Evolutionary conservation across 2,113 vertebrate species (phyloP), one percentile per base, ranked within the genome.

Genomic region (Microcebus jonahi): DNA sequence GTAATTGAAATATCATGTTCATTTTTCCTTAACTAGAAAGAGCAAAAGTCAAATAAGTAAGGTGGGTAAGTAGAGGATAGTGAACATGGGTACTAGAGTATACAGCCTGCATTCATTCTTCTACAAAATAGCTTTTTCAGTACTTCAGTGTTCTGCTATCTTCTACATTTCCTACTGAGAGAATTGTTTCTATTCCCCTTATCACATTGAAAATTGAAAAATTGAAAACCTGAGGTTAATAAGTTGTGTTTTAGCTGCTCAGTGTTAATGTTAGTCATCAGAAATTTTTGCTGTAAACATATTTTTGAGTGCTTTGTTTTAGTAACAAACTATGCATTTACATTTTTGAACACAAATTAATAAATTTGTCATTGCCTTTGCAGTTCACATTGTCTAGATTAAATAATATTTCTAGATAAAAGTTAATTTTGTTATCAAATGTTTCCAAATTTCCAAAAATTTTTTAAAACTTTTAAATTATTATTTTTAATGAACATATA

Each of bases 341-440:
- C 8, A 84, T 10, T 89, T 59, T 57, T 39, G 50, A 31, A 96
- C 63, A 4, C 55, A 90, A 77, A 79, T 53, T 45, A 57, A 63
- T 13, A 53, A 39, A 42, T 45, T 55, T 71, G 80, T 39, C 45
- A 55, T 63, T 85, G 36, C 13, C 48, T 88, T 94, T n/a, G 23
- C 34, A 55, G 53, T 85, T 94, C 0, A 76, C 0, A 89, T 81
- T 45, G 48, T 45, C 34, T 34, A 88, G 9, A 80, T 75, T 76
- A 81, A 79, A 65, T 39, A n/a, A 36, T 34, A 96, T 82, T 96
- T 97, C 29, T 87, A 89, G 7, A 67, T 36, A 93, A 79, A 70
- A 82, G 45, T 63, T 63, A 65, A 42, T 90, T 25, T 82, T 86
- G 2, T 39, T 71, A 84, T 31, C 57, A 57, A 91, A 67, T 67